phyloP scores from a whole-genome alignment of 2,797 vertebrate species.

The Mus minutoides region DNA sequence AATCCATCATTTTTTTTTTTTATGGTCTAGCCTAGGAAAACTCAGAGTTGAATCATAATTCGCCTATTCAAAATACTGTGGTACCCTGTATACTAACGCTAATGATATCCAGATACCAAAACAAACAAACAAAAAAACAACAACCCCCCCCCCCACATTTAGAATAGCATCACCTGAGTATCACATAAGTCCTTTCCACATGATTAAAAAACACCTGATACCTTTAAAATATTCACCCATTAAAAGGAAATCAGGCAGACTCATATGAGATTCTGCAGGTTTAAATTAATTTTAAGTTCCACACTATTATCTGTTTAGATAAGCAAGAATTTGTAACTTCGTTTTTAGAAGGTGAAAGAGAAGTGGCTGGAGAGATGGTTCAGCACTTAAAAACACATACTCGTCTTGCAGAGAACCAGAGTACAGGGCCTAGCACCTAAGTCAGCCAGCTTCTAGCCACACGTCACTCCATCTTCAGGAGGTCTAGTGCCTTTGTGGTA shows the following conservation, averaged over 20 bases:
- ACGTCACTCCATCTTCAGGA: background rate
- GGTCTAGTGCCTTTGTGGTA: background rate
- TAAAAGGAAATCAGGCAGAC: background rate
- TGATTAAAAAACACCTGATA: background rate
- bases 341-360: background rate
- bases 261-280: background rate
- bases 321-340: background rate
- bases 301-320: conserved; percentile 35
- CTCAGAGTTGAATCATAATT: background rate
- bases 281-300: conserved; percentile 35
- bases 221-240: background rate
- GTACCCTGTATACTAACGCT: background rate
- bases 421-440: background rate
- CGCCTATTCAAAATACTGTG: background rate
- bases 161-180: background rate
- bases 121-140: background rate
- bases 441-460: background rate
- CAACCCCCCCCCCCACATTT: background rate
- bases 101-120: background rate
- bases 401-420: background rate
- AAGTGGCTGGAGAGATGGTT: background rate
- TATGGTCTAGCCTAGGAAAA: background rate
- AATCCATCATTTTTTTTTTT: conserved; percentile 22
- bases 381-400: background rate
- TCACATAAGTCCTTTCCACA: conserved; percentile 18